Evolutionary conservation across 2,113 vertebrate species (phyloP).

Genomic region (Bothrops jararaca): DNA sequence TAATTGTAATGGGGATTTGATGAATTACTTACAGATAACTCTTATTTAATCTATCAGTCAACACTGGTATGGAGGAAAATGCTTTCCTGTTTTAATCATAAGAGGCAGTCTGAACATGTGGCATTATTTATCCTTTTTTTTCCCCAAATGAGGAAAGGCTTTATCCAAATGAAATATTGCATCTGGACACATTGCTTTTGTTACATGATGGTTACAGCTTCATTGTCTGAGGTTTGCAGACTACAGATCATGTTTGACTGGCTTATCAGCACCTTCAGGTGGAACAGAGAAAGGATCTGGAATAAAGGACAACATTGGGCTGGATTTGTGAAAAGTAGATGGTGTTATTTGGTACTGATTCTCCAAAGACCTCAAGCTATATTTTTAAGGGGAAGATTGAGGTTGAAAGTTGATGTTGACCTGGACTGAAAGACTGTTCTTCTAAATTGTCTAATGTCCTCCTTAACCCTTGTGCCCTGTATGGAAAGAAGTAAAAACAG

Average conservation of each 20-base stretch:
- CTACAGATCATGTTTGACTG: not conserved
- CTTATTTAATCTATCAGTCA: conserved; percentile 32
- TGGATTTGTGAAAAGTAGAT: not conserved
- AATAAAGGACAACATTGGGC: not conserved
- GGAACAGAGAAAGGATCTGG: not conserved
- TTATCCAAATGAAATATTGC: not conserved
- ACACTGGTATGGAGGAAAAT: conserved; percentile 31
- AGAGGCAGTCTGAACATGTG: conserved; percentile 27
- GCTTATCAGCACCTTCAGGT: not conserved
- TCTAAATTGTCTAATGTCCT: not conserved
- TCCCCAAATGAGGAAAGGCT: not conserved
- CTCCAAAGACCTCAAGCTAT: not conserved
- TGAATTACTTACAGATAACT: conserved; percentile 40
- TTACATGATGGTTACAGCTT: not conserved
- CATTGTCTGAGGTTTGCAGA: not conserved
- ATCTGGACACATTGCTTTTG: conserved; percentile 8
- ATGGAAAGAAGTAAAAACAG: conserved; percentile 1
- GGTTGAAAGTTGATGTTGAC: not conserved
- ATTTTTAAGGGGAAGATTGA: not conserved
- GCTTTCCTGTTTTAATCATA: conserved; percentile 31
- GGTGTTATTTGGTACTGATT: not conserved
- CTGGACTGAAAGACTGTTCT: not conserved
- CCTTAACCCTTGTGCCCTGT: not conserved
- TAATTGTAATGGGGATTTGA: conserved; percentile 38
- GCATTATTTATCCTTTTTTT: conserved; percentile 49